phyloP scores from a whole-genome alignment of 1,140 invertebrate genomes.

The Dreissena polymorpha region DNA sequence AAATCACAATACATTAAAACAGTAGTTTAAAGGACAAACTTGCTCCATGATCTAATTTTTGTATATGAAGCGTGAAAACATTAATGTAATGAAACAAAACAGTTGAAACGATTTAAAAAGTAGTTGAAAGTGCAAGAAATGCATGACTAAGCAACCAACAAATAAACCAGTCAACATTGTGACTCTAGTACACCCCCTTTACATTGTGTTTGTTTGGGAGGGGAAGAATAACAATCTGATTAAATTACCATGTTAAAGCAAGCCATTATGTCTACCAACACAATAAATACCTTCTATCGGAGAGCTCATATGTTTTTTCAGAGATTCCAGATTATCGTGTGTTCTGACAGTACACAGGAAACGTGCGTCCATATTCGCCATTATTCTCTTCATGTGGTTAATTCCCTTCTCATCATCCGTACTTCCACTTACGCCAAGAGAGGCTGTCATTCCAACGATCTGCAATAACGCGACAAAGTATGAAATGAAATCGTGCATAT shows the following conservation, averaged over 20 bases:
- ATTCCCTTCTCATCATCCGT: constrained; percentile 2
- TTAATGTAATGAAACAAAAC: too few relatives aligned
- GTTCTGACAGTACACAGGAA: constrained; percentile 46
- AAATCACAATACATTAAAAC: too few relatives aligned
- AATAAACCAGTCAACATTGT: neutral
- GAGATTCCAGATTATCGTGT: constrained; percentile 11
- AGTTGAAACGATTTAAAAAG: too few relatives aligned
- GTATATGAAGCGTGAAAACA: too few relatives aligned
- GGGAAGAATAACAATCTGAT: neutral
- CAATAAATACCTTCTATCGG: constrained; percentile 31
- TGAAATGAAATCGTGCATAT: too few relatives aligned
- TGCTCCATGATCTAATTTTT: too few relatives aligned
- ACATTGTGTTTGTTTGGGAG: too few relatives aligned
- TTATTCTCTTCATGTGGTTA: constrained; percentile 40
- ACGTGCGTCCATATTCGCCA: constrained; percentile 52
- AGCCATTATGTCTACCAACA: neutral
- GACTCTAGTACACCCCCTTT: neutral
- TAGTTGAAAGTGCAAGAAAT: neutral
- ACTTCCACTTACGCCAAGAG: constrained; percentile 48
- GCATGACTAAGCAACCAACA: neutral
- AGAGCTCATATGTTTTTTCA: constrained; percentile 26
- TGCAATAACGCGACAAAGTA: neutral
- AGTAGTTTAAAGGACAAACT: too few relatives aligned
- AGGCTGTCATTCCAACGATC: constrained; percentile 55
- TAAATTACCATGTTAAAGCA: neutral